These are phyloP conservation scores for Sebastes umbrosus DNA, from an alignment of 2,797 vertebrate genomes.

Conservation along the genomic window DNA sequence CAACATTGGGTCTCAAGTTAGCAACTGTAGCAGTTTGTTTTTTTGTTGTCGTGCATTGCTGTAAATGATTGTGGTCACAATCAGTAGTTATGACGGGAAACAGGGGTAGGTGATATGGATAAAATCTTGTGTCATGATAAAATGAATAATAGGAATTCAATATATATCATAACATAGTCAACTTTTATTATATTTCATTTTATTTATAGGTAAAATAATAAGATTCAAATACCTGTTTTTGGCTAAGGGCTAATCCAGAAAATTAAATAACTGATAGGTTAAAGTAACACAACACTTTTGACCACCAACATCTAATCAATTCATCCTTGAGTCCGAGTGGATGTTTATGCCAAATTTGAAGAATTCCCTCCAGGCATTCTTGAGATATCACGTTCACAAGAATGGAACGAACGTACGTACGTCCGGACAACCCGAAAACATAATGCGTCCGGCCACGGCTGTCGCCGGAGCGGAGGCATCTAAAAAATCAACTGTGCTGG, in stretches of 20 bases:
- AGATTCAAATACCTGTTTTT: not conserved
- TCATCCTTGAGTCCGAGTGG: too few relatives aligned
- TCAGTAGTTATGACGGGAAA: too few relatives aligned
- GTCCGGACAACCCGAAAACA: too few relatives aligned
- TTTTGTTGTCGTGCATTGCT: not conserved
- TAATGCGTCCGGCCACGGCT: too few relatives aligned
- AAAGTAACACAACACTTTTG: not conserved
- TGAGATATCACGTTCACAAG: too few relatives aligned
- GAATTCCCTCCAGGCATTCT: too few relatives aligned
- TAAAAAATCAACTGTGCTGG: not conserved
- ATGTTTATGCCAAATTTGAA: too few relatives aligned
- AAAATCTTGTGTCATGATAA: not conserved
- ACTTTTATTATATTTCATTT: not conserved
- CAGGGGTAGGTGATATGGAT: not conserved
- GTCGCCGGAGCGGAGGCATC: too few relatives aligned
- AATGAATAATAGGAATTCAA: not conserved
- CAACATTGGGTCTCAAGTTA: not conserved
- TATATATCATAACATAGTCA: not conserved
- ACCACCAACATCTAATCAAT: too few relatives aligned
- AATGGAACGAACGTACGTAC: too few relatives aligned
- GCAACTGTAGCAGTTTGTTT: not conserved
- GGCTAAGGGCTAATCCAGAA: not conserved
- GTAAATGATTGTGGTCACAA: not conserved
- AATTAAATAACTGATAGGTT: not conserved
- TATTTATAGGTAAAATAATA: not conserved